A percentile compares a stretch with the other conserved stretches of the same genome.
These are phyloP conservation scores for Phenganax stokvisi DNA, from an alignment of 92 coral and sea anemone species.

Conservation along the genomic window DNA sequence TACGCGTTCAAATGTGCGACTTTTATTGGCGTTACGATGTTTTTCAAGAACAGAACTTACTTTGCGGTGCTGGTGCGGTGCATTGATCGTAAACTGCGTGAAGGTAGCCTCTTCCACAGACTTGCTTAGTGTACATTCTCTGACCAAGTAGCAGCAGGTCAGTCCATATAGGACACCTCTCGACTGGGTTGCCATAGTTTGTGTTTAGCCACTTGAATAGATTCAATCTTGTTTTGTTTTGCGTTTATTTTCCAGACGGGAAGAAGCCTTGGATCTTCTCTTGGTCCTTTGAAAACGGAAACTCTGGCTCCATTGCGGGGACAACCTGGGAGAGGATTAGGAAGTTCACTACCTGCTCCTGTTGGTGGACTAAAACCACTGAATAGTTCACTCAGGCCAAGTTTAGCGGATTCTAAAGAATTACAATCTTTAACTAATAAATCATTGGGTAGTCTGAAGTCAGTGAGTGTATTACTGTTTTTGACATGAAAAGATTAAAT, in stretches of 20 bases:
- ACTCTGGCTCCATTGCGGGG: conserved; percentile 31
- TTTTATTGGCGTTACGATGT: too few species aligned
- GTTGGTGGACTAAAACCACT: conserved; percentile 22
- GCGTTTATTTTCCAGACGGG: background rate
- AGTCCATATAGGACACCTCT: too few species aligned
- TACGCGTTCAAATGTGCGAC: too few species aligned
- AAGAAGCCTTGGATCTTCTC: conserved; percentile 10
- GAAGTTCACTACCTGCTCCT: conserved; percentile 25
- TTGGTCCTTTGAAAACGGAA: conserved; percentile 23
- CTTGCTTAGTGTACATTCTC: too few species aligned
- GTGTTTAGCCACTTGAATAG: background rate
- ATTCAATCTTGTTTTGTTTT: background rate
- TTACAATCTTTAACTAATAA: conserved; percentile 20
- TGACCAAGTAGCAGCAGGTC: too few species aligned
- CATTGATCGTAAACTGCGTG: too few species aligned
- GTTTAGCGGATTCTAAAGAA: conserved; percentile 21
- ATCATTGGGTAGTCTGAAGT: conserved; percentile 28
- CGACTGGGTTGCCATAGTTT: background rate
- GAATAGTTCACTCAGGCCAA: conserved; percentile 14
- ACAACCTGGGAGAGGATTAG: conserved; percentile 19
- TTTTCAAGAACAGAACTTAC: too few species aligned
- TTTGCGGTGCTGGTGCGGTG: too few species aligned
- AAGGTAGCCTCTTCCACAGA: too few species aligned
- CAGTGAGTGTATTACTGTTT: background rate
- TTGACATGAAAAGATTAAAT: background rate